phyloP scores from a whole-genome alignment of 2,888 invertebrate species.

The Acleris emargana region DNA sequence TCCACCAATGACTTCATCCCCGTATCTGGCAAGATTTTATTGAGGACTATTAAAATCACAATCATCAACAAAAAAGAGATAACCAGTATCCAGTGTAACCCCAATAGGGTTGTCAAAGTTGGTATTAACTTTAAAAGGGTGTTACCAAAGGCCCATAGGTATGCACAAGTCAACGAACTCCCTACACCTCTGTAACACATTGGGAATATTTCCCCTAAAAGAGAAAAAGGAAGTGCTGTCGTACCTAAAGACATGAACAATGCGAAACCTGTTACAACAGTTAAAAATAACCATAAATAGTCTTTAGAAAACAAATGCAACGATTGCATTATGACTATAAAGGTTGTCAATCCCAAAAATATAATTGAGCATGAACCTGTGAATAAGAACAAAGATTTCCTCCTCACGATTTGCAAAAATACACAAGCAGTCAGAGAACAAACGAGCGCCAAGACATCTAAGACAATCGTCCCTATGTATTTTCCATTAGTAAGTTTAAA shows the following conservation, averaged over 20 bases:
- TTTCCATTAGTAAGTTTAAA: slow-evolving; percentile 45
- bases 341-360: slow-evolving; percentile 40
- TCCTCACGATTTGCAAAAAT: slow-evolving; percentile 43
- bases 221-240: slow-evolving; percentile 43
- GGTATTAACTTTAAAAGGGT: slow-evolving; percentile 42
- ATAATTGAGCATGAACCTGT: slow-evolving; percentile 43
- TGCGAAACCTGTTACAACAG: slow-evolving; percentile 42
- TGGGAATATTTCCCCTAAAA: slow-evolving; percentile 46
- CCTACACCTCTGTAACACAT: slow-evolving; percentile 46
- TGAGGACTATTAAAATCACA: slow-evolving; percentile 38
- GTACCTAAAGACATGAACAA: slow-evolving; percentile 49
- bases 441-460: slow-evolving; percentile 44
- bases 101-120: slow-evolving; percentile 35
- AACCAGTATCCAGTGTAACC: slow-evolving; percentile 39
- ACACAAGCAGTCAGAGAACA: slow-evolving; percentile 46
- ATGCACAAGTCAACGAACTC: slow-evolving; percentile 46
- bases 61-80: slow-evolving; percentile 39
- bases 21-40: slow-evolving; percentile 44
- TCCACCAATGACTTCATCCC: slow-evolving; percentile 41
- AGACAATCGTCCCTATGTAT: slow-evolving; percentile 45
- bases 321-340: slow-evolving; percentile 42
- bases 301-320: slow-evolving; percentile 42
- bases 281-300: slow-evolving; percentile 43
- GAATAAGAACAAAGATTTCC: slow-evolving; percentile 44
- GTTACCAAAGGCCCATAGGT: slow-evolving; percentile 46